These are phyloP conservation scores for Hozukius guyotensis DNA, from an alignment of 2,797 vertebrate species.

Conservation along the genomic window DNA sequence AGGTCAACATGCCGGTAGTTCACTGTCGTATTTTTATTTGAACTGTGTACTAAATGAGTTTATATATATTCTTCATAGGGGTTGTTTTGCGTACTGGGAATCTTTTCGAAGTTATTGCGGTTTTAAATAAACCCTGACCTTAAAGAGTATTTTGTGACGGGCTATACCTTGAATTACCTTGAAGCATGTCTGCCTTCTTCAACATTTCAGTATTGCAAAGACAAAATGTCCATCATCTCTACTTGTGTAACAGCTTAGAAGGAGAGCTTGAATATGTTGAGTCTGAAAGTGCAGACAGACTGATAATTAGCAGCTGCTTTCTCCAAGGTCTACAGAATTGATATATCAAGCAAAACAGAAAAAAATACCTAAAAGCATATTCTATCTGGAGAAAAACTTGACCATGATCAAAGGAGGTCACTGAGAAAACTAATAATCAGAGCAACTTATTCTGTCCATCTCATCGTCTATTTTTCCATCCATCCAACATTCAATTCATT, in stretches of 20 bases:
- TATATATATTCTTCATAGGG: neutral
- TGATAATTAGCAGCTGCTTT: slow-evolving; percentile 44
- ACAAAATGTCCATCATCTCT: slow-evolving; percentile 30
- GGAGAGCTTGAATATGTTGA: slow-evolving; percentile 10
- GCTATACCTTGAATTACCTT: neutral
- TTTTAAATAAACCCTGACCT: neutral
- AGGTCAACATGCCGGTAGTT: neutral
- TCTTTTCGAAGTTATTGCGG: neutral
- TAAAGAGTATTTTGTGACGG: neutral
- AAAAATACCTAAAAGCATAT: slow-evolving; percentile 18
- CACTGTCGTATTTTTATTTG: neutral
- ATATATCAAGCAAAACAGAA: slow-evolving; percentile 36
- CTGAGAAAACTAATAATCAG: neutral
- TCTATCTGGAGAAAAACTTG: slow-evolving; percentile 5
- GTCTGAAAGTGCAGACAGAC: slow-evolving; percentile 30
- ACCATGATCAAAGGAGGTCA: slow-evolving; percentile 16
- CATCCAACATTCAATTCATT: neutral
- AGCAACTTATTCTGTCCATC: neutral
- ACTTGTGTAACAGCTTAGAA: slow-evolving; percentile 12
- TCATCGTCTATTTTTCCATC: neutral
- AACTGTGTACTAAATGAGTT: neutral
- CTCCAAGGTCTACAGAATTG: slow-evolving; percentile 32
- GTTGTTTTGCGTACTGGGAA: neutral
- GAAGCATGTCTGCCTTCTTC: neutral
- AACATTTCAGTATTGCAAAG: neutral